Evolutionary conservation across 1,140 invertebrate genomes (phyloP).

Genomic region (Cotesia typhae): DNA sequence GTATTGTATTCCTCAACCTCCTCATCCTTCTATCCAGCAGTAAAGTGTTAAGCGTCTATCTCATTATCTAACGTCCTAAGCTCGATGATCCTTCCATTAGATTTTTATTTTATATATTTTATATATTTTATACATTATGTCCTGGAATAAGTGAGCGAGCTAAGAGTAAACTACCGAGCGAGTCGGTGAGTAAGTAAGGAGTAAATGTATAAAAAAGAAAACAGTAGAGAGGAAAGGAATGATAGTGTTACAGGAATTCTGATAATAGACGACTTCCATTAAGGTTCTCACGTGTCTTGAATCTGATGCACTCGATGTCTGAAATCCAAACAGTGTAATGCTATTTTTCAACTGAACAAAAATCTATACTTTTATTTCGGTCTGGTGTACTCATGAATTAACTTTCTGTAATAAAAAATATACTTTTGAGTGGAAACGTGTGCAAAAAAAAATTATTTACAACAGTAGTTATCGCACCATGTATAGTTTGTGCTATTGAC

Average conservation of each 20-base stretch:
- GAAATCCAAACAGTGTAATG: constrained; percentile 32
- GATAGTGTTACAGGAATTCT: constrained; percentile 12
- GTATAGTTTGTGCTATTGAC: too few species aligned
- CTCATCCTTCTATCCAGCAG: background rate
- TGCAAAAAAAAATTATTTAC: too few species aligned
- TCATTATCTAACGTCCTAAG: constrained; percentile 32
- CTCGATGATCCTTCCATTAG: constrained; percentile 33
- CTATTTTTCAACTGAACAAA: constrained; percentile 33
- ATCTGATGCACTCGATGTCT: constrained; percentile 25
- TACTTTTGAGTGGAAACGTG: too few species aligned
- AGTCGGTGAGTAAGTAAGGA: background rate
- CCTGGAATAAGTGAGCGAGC: background rate
- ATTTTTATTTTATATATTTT: background rate
- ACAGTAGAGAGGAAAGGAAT: background rate
- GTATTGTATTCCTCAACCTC: background rate
- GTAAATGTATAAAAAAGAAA: background rate
- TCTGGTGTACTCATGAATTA: background rate
- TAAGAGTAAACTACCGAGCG: background rate
- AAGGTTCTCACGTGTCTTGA: constrained; percentile 34
- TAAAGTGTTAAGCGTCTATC: constrained; percentile 26
- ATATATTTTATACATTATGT: too few species aligned
- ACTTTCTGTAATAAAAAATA: background rate
- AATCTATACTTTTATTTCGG: background rate
- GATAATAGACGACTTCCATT: constrained; percentile 40
- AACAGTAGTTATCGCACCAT: too few species aligned